A percentile compares a stretch with the other conserved stretches of the same genome.
These are phyloP conservation scores for Lepisosteus osseus DNA, from an alignment of 2,113 vertebrate species.

Conservation along the genomic window DNA sequence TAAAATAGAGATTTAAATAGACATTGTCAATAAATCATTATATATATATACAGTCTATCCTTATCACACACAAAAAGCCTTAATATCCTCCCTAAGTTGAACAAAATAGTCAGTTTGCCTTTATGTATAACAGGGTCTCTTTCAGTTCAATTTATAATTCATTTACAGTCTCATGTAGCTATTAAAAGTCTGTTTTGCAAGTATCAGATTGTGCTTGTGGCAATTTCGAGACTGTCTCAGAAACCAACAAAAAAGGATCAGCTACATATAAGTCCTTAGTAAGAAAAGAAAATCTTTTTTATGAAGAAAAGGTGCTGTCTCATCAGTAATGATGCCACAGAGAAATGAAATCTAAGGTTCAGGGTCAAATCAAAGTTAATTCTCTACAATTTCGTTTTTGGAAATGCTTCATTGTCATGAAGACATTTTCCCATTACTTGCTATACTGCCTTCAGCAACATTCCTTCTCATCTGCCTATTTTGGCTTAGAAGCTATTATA, in stretches of 20 bases:
- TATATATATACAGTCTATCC: no score
- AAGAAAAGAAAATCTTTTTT: constrained; percentile 22
- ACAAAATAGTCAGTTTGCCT: background rate
- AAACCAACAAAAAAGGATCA: background rate
- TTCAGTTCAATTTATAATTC: constrained; percentile 27
- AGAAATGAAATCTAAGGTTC: constrained; percentile 25
- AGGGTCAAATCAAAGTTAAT: constrained; percentile 16
- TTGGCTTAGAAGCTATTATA: constrained; percentile 8
- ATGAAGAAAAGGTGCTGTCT: constrained; percentile 53
- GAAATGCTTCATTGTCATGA: background rate
- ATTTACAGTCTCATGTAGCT: constrained; percentile 13
- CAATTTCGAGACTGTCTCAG: constrained; percentile 24
- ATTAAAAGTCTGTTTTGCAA: constrained; percentile 28
- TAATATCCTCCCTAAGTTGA: constrained; percentile 13
- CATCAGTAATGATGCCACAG: constrained; percentile 67
- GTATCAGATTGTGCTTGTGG: constrained; percentile 62
- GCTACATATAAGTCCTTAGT: constrained; percentile 28
- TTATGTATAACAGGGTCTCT: constrained; percentile 8
- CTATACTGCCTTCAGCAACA: background rate
- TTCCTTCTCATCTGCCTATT: constrained; percentile 16
- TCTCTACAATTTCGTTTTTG: background rate
- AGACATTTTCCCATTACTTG: background rate
- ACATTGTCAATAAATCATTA: no score
- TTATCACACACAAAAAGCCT: no score
- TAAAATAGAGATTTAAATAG: no score